Evolutionary conservation across 2,888 invertebrate genomes (phyloP).

Genomic region (Atethmia centrago): DNA sequence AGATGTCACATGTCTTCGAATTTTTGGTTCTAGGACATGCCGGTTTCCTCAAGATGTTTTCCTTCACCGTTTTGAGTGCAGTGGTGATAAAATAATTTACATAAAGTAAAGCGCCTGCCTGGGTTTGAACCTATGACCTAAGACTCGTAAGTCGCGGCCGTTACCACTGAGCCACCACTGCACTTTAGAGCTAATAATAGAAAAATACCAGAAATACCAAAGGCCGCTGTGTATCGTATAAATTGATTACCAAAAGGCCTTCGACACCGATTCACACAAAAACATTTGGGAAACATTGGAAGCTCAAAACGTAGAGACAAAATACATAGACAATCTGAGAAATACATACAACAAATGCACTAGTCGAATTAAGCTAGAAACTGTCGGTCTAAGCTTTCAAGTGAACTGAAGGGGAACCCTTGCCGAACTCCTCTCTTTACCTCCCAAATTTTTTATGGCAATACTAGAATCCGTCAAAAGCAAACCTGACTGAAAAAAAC

Average conservation of each 20-base stretch:
- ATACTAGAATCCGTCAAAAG: background rate
- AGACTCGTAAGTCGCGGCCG: too few relatives aligned
- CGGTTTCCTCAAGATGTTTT: too few relatives aligned
- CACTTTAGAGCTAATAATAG: background rate
- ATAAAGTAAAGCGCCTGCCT: too few relatives aligned
- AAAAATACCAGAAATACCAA: background rate
- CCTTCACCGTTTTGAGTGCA: too few relatives aligned
- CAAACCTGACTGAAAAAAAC: background rate
- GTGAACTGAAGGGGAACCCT: too few relatives aligned
- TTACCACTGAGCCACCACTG: too few relatives aligned
- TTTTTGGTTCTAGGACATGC: too few relatives aligned
- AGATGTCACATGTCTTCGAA: too few relatives aligned
- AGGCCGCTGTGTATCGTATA: background rate
- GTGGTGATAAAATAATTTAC: too few relatives aligned
- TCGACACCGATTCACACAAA: background rate
- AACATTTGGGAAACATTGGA: background rate
- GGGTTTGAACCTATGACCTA: too few relatives aligned
- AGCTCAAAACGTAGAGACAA: background rate
- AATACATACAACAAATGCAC: background rate
- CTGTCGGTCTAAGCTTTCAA: background rate
- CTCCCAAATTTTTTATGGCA: background rate
- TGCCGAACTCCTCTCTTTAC: too few relatives aligned
- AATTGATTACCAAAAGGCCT: background rate
- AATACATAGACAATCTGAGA: background rate
- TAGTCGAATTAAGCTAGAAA: background rate